Evolutionary conservation across 37 sponge, comb jelly and placozoan species (phyloP), one percentile per base, ranked within the genome.

Genomic region (Crambe crambe): DNA sequence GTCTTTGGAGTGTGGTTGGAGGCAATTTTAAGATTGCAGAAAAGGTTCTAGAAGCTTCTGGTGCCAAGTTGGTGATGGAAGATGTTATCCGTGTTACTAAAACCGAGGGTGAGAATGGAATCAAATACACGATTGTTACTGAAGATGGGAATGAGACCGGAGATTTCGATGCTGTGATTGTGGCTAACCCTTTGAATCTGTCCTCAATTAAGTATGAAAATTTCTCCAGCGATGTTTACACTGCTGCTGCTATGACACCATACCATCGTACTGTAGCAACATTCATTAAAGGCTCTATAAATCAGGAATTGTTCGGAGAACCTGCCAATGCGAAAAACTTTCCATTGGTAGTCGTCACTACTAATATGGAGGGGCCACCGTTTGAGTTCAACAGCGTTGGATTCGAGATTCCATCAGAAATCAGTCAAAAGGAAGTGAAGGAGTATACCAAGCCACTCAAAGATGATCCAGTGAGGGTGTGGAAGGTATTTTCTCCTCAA

Each of bases 221-320:
- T 66, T 88, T 96, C 70, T 71, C 88, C n/a, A 74, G 54, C 1
- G 42, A 70, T 8, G 77, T 82, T 30, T 84, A 78, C 79, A 93
- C 88, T 15, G 39, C 68, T 38, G 74, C 70, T 10, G 62, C 80
- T 0, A 83, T 57, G 9, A 75, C 85, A 20, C 72, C 86, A 1
- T 93, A 83, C 56, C 91, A 96, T 37, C 73, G 78, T 2, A 96
- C 97, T 0, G 84, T 93, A 17, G 91, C 91, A 4, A 86, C 84
- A 0, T 96, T 93, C 43, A 59, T 93, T 21, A 74, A 87, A 29
- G 97, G 91, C 5, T 10, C 69, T 54, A 57, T 89, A 17, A 88
- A 91, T 54, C 79, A 86, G 2, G 72, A 64, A 31, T 78, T 86
- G 43, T 88, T 89, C 57, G 89, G 89, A 15, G 51, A 77, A 2